Conservation (phyloP, 2,888 invertebrate species). For the Halictus quadricinctus region DNA sequence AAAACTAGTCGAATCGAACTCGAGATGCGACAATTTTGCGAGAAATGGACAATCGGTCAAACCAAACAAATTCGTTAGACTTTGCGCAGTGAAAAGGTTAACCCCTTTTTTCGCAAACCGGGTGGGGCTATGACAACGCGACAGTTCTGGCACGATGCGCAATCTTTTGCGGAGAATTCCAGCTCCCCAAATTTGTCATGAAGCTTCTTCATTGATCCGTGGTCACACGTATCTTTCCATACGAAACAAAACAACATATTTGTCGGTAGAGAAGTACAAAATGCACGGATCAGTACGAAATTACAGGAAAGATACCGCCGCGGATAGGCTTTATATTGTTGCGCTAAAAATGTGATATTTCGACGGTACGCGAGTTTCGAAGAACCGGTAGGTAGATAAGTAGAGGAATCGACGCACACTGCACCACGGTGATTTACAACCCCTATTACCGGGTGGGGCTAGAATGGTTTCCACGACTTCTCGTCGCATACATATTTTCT, state of each 20-base stretch:
- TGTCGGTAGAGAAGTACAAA: background rate
- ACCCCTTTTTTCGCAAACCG: constrained; percentile 41
- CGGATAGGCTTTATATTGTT: background rate
- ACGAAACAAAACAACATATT: background rate
- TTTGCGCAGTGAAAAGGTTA: constrained; percentile 45
- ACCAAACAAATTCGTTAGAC: constrained; percentile 4
- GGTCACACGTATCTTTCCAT: background rate
- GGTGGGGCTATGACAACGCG: constrained; percentile 57
- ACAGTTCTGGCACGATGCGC: constrained; percentile 35
- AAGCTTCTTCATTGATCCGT: constrained; percentile 6
- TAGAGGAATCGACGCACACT: background rate
- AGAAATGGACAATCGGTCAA: background rate
- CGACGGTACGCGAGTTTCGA: background rate
- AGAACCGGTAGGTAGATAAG: constrained; percentile 12
- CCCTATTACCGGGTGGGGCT: constrained; percentile 23
- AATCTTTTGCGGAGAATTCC: constrained; percentile 17
- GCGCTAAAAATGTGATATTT: too few relatives aligned
- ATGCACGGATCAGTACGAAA: background rate
- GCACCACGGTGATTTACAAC: background rate
- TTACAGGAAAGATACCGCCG: background rate
- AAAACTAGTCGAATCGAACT: background rate
- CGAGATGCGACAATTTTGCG: background rate
- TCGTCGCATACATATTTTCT: background rate
- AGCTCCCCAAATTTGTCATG: background rate
- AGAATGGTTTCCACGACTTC: background rate